Evolutionary conservation across 2,113 vertebrate species (phyloP).

Genomic region (Asarcornis scutulata): DNA sequence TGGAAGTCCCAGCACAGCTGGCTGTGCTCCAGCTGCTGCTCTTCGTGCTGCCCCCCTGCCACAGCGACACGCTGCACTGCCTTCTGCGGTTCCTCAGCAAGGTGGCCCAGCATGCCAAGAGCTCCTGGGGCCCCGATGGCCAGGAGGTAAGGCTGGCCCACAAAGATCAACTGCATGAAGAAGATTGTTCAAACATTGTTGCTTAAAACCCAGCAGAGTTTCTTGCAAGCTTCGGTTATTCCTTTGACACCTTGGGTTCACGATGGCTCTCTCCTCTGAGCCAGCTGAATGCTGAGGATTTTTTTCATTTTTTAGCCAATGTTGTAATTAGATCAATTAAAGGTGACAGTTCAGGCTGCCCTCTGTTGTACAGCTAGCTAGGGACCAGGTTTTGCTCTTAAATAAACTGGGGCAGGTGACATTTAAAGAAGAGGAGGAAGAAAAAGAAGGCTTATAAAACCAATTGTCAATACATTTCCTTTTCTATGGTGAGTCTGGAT

Average conservation of each 20-base stretch:
- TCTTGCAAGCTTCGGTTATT: not conserved
- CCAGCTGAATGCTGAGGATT: not conserved
- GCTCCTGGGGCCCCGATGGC: slow-evolving; percentile 76
- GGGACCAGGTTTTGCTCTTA: not conserved
- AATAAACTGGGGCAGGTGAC: not conserved
- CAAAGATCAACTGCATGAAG: accelerated
- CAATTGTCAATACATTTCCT: not conserved
- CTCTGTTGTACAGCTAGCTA: not conserved
- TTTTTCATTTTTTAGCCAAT: not conserved
- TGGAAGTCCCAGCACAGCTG: slow-evolving; percentile 81
- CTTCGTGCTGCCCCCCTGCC: slow-evolving; percentile 89
- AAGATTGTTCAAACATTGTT: accelerated
- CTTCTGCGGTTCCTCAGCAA: slow-evolving; percentile 83
- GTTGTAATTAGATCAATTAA: not conserved
- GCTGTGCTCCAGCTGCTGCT: slow-evolving; percentile 87
- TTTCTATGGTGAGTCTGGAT: accelerated
- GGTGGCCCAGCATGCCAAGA: slow-evolving; percentile 83
- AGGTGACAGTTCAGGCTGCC: not conserved
- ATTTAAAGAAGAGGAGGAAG: not conserved
- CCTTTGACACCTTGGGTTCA: not conserved
- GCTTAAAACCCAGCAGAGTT: not conserved
- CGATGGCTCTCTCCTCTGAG: not conserved
- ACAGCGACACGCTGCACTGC: slow-evolving; percentile 90
- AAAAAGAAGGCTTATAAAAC: not conserved
- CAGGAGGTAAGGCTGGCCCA: slow-evolving; percentile 75